These are phyloP conservation scores for Helicoverpa armigera DNA, from an alignment of 1,140 invertebrate genomes.

Conservation along the genomic window DNA sequence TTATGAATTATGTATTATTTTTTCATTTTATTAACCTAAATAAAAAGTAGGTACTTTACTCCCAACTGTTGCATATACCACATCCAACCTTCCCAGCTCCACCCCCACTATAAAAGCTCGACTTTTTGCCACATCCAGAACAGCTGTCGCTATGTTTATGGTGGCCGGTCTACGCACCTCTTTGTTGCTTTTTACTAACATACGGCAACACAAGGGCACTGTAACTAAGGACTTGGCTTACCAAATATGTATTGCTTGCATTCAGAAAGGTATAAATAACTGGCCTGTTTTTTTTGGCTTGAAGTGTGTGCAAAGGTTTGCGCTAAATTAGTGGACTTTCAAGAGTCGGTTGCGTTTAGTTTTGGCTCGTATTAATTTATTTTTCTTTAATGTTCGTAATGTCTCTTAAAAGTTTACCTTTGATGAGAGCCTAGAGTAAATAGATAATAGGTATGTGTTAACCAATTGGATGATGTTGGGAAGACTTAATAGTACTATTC, in stretches of 20 bases:
- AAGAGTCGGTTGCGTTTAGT: not conserved
- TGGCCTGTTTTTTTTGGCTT: not conserved
- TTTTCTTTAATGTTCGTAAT: too few species aligned
- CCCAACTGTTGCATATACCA: not conserved
- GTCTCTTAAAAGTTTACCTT: too few species aligned
- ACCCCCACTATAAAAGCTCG: slow-evolving; percentile 1
- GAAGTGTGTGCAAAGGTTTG: not conserved
- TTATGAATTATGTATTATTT: too few species aligned
- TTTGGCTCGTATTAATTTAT: not conserved
- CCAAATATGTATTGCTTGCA: slow-evolving; percentile 33
- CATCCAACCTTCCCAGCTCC: not conserved
- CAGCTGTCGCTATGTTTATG: slow-evolving; percentile 71
- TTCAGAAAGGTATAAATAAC: slow-evolving; percentile 19
- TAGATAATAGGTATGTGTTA: too few species aligned
- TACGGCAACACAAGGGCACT: slow-evolving; percentile 25
- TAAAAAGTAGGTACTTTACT: not conserved
- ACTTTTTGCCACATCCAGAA: slow-evolving; percentile 66
- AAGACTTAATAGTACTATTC: too few species aligned
- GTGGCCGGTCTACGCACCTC: slow-evolving; percentile 50
- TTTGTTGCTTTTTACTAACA: slow-evolving; percentile 56
- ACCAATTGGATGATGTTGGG: too few species aligned
- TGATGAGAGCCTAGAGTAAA: too few species aligned
- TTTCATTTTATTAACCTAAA: too few species aligned
- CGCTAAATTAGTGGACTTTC: not conserved
- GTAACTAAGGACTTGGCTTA: slow-evolving; percentile 14